Conservation (phyloP, 2,113 vertebrate species). For the Grammatotria lemairii region DNA sequence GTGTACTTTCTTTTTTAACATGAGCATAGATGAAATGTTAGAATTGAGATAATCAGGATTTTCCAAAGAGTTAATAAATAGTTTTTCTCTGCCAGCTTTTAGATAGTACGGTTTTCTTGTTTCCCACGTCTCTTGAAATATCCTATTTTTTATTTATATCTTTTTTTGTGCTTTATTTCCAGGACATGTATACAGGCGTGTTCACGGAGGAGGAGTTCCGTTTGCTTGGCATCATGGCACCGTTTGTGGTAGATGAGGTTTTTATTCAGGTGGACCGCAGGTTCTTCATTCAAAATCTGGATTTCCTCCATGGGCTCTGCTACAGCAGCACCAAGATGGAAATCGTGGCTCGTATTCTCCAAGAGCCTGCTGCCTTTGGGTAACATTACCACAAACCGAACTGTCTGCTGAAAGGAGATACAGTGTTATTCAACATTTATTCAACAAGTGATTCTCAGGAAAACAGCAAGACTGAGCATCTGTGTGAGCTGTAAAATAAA, state of each 20-base stretch:
- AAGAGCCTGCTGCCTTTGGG: conserved; percentile 65
- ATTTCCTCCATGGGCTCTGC: conserved; percentile 62
- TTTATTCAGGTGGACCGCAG: conserved; percentile 60
- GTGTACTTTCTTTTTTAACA: not conserved
- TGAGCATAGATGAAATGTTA: not conserved
- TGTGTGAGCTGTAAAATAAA: not conserved
- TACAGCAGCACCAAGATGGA: conserved; percentile 62
- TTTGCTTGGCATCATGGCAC: conserved; percentile 65
- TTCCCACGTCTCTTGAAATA: not conserved
- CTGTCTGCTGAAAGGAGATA: not conserved
- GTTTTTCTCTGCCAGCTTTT: not conserved
- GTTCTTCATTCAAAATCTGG: conserved; percentile 63
- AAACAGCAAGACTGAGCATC: not conserved
- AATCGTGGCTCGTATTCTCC: conserved; percentile 64
- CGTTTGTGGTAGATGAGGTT: conserved; percentile 70
- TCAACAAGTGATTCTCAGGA: not conserved
- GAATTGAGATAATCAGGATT: not conserved
- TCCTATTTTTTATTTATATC: not conserved
- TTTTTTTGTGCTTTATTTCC: not conserved
- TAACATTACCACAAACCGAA: not conserved
- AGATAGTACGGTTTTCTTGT: not conserved
- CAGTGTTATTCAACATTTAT: not conserved
- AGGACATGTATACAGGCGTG: conserved; percentile 65
- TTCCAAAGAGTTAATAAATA: not conserved
- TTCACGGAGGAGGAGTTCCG: conserved; percentile 70